phyloP scores from a whole-genome alignment of 2,888 invertebrate species.

The Nipponacmea schrenckii region DNA sequence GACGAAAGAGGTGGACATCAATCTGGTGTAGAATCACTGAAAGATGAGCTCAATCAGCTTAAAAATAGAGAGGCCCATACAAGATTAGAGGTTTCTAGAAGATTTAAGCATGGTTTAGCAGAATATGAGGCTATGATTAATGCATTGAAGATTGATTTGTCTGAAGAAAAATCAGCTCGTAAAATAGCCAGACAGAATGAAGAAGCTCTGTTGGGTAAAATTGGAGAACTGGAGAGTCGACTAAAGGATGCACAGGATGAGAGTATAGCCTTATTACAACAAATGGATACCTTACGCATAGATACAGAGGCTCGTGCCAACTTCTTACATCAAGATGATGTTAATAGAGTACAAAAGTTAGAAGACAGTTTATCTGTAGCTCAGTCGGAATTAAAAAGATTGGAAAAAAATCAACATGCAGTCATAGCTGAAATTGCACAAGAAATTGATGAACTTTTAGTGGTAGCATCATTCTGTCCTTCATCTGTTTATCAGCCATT shows the following conservation, averaged over 20 bases:
- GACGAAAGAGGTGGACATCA: constrained; percentile 57
- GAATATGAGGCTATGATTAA: constrained; percentile 62
- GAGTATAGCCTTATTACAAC: constrained; percentile 1
- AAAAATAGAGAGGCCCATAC: constrained; percentile 59
- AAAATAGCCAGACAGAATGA: constrained; percentile 58
- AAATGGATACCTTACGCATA: neutral
- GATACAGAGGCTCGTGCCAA: neutral
- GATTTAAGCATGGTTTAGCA: constrained; percentile 57
- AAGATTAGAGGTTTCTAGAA: constrained; percentile 54
- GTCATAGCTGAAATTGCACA: constrained; percentile 31
- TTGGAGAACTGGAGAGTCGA: constrained; percentile 43
- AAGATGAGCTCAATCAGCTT: constrained; percentile 56
- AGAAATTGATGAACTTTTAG: constrained; percentile 36
- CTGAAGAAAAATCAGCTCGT: constrained; percentile 58
- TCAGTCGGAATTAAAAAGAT: constrained; percentile 46
- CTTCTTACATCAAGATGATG: neutral
- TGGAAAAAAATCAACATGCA: constrained; percentile 51
- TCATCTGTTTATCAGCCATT: constrained; percentile 5
- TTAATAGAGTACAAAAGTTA: constrained; percentile 50
- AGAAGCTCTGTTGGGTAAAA: constrained; percentile 56
- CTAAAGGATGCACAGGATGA: constrained; percentile 28
- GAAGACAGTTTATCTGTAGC: constrained; percentile 54
- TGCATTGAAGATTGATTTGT: constrained; percentile 59
- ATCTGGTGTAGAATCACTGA: constrained; percentile 51
- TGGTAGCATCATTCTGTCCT: constrained; percentile 30